Percentiles rank a stretch among this genome's conserved stretches.
Evolutionary conservation across 2,888 invertebrate species (phyloP).

Genomic region (Apamea monoglypha): DNA sequence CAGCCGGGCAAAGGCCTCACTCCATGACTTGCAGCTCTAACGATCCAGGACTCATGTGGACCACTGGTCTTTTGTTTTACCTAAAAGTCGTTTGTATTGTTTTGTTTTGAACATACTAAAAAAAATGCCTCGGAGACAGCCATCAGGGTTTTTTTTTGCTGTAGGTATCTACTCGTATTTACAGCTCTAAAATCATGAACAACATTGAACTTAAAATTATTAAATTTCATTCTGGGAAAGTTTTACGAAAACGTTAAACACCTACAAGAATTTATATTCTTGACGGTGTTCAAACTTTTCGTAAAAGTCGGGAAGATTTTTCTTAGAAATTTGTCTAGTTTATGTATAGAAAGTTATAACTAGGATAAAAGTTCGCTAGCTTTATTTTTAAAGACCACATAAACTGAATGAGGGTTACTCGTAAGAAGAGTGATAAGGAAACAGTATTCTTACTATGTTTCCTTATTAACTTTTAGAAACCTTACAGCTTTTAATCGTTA

Average conservation of each 20-base stretch:
- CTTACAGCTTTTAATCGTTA: constrained; percentile 13
- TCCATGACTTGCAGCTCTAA: too few species aligned
- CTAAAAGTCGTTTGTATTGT: background rate
- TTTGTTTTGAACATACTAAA: background rate
- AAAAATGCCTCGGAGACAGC: background rate
- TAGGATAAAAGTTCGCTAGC: background rate
- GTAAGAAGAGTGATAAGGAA: background rate
- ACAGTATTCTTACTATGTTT: background rate
- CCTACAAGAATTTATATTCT: background rate
- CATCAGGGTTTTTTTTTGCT: background rate
- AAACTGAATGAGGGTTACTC: background rate
- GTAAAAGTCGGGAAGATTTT: too few species aligned
- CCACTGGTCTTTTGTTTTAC: background rate
- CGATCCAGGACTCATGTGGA: background rate
- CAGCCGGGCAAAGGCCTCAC: background rate
- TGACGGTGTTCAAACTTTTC: too few species aligned
- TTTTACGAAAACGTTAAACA: background rate
- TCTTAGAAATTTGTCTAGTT: background rate
- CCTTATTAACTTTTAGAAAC: background rate
- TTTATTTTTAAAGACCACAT: too few species aligned
- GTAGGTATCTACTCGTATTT: background rate
- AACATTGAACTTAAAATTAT: background rate
- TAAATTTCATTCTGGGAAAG: background rate
- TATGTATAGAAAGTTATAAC: background rate
- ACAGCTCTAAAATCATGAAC: background rate